Conservation (phyloP, 2,113 vertebrate species). For the Crotalus helleri region DNA sequence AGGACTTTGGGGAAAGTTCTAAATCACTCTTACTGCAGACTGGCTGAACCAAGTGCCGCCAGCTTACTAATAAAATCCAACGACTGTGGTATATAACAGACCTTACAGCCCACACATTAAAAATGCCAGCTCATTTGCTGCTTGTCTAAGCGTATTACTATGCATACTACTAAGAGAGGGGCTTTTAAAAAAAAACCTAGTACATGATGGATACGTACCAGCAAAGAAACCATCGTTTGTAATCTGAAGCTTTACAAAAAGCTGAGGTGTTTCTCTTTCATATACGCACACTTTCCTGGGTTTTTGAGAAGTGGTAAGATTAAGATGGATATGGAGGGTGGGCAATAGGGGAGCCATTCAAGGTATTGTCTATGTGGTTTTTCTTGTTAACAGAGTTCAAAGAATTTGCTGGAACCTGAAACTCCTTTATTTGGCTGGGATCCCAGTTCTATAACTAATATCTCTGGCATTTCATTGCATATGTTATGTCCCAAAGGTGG, state of each 20-base stretch:
- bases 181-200: neutral
- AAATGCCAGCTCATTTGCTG: neutral
- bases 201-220: neutral
- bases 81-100: neutral
- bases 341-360: too few species aligned
- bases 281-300: neutral
- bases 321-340: neutral
- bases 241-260: neutral
- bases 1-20: neutral
- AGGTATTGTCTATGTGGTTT: neutral
- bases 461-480: too few species aligned
- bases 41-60: neutral
- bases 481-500: too few species aligned
- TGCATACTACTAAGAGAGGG: neutral
- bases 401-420: too few species aligned
- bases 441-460: too few species aligned
- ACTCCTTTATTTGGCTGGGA: too few species aligned
- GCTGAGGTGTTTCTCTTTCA: neutral
- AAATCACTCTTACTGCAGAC: neutral
- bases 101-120: neutral
- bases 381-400: too few species aligned
- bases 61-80: neutral
- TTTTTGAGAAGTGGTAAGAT: neutral
- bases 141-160: neutral
- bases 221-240: neutral